These are phyloP conservation scores for Dreissena rostriformis DNA, from an alignment of 1,140 invertebrate genomes.

Conservation along the genomic window DNA sequence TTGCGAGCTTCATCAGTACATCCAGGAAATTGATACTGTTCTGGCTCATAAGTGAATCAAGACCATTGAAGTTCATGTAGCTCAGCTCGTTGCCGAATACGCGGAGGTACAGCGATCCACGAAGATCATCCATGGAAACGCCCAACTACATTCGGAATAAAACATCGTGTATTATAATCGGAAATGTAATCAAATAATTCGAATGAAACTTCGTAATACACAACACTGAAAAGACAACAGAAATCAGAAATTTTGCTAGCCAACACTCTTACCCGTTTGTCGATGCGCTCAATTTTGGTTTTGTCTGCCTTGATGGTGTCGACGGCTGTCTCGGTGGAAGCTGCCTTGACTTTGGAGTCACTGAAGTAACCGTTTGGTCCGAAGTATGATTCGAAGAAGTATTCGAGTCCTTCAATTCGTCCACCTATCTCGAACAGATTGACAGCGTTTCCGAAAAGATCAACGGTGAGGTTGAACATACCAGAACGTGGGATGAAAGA, in stretches of 20 bases:
- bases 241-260: too few species aligned
- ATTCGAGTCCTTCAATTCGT: slow-evolving; percentile 93
- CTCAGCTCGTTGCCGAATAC: slow-evolving; percentile 81
- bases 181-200: too few species aligned
- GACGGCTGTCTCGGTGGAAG: slow-evolving; percentile 39
- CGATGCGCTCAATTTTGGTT: slow-evolving; percentile 41
- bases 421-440: slow-evolving; percentile 93
- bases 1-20: slow-evolving; percentile 78
- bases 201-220: too few species aligned
- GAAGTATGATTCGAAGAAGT: slow-evolving; percentile 90
- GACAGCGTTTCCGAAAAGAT: slow-evolving; percentile 92
- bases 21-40: slow-evolving; percentile 81
- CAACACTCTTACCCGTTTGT: slow-evolving; percentile 51
- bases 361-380: slow-evolving; percentile 80
- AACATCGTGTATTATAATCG: too few species aligned
- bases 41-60: slow-evolving; percentile 46
- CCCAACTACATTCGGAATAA: slow-evolving; percentile 6
- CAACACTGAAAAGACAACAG: too few species aligned
- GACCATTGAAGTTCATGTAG: slow-evolving; percentile 78
- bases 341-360: slow-evolving; percentile 52
- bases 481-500: slow-evolving; percentile 92
- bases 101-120: slow-evolving; percentile 77
- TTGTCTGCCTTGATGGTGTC: slow-evolving; percentile 53
- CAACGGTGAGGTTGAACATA: slow-evolving; percentile 90
- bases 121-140: slow-evolving; percentile 67